Conservation (phyloP, 37 sponge, comb jelly and placozoan species). For the Tethya wilhelma region DNA sequence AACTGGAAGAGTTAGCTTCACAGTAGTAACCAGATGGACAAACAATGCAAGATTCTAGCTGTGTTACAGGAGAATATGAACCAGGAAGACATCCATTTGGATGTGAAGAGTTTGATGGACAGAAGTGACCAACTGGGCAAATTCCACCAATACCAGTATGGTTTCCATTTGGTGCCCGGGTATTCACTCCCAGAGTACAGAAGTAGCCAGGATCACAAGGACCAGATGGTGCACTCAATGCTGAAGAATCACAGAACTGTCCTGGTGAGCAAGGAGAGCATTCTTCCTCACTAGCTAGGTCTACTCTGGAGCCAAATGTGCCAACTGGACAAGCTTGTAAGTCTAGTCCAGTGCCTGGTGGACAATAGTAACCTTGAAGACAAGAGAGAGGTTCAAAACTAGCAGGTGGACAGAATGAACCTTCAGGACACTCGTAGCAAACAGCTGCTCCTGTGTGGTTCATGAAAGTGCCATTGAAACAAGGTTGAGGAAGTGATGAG, state of each 20-base stretch:
- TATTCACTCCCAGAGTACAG: neutral
- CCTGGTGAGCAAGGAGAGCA: neutral
- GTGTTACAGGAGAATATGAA: neutral
- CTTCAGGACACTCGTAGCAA: neutral
- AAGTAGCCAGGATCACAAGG: neutral
- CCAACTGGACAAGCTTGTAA: neutral
- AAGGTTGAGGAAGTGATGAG: neutral
- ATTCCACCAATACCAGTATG: neutral
- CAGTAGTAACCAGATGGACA: neutral
- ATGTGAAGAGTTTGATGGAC: neutral
- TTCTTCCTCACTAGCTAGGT: neutral
- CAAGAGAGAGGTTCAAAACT: too few relatives aligned
- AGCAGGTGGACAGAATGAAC: neutral
- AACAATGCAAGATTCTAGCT: neutral
- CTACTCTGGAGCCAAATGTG: neutral
- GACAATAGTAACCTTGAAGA: conserved; percentile 1
- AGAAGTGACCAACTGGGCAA: neutral
- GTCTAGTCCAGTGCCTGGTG: neutral
- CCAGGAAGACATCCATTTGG: neutral
- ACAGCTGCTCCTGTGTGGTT: neutral
- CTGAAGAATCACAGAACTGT: neutral
- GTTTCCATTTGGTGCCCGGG: neutral
- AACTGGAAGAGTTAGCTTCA: neutral
- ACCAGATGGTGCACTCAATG: neutral
- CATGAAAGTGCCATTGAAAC: neutral